phyloP scores from a whole-genome alignment of 2,797 vertebrate species.

The Hippoglossus hippoglossus region DNA sequence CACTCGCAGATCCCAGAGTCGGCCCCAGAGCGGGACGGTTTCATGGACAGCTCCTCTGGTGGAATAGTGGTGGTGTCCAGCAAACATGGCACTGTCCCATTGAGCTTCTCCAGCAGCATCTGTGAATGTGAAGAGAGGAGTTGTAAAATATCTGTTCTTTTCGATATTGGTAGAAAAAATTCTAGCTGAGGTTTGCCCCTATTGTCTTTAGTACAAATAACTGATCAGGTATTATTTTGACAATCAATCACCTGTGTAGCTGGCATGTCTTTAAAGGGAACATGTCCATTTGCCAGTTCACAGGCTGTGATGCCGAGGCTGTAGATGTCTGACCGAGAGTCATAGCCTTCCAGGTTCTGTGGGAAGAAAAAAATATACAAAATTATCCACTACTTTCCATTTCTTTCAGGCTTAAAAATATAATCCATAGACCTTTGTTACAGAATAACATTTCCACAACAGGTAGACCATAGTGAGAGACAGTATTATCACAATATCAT shows the following conservation, averaged over 20 bases:
- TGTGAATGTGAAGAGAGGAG: constrained; percentile 53
- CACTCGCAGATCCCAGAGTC: constrained; percentile 91
- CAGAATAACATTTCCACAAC: neutral
- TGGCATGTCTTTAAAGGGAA: constrained; percentile 99
- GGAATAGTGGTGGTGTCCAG: constrained; percentile 97
- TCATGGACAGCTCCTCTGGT: constrained; percentile 93
- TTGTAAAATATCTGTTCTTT: neutral
- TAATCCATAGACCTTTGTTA: too few relatives aligned
- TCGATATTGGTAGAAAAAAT: neutral
- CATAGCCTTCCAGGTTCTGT: constrained; percentile 97
- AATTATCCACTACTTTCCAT: neutral
- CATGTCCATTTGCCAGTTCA: constrained; percentile 97
- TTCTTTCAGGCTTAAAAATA: neutral
- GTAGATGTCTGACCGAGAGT: constrained; percentile 98
- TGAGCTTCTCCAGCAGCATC: constrained; percentile 98
- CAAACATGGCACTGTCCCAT: constrained; percentile 95
- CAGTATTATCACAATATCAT: too few relatives aligned
- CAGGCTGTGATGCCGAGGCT: constrained; percentile 98
- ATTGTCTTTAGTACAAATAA: neutral
- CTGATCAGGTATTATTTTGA: neutral
- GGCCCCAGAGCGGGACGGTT: constrained; percentile 88
- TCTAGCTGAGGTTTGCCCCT: accelerated
- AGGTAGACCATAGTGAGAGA: too few relatives aligned
- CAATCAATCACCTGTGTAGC: constrained; percentile 90
- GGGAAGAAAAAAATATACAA: constrained; percentile 1